Conservation (phyloP, 2,113 vertebrate species). For the Leucopsar rothschildi region DNA sequence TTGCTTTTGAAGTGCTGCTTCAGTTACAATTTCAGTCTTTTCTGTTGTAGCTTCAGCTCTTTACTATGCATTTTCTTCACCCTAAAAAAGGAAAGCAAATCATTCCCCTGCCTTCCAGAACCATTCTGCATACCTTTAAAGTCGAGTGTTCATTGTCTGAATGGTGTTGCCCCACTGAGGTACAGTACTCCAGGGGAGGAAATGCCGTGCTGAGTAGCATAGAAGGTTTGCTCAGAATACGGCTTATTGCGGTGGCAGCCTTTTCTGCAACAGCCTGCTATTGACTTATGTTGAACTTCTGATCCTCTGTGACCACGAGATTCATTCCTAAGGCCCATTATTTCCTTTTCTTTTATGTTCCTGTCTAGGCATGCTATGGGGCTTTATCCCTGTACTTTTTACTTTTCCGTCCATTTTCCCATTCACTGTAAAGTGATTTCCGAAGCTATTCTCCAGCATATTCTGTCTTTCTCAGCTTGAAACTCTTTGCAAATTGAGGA, state of each 20-base stretch:
- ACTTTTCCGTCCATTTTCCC: conserved; percentile 3
- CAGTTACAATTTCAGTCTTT: not conserved
- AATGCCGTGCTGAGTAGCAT: not conserved
- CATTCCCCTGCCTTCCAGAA: not conserved
- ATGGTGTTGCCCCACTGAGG: not conserved
- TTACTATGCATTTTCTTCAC: not conserved
- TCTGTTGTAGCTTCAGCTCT: not conserved
- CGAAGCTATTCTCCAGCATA: conserved; percentile 8
- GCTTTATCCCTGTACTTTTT: not conserved
- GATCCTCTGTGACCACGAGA: not conserved
- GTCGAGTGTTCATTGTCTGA: not conserved
- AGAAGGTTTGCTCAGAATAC: not conserved
- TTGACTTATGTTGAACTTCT: conserved; percentile 24
- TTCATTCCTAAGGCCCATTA: conserved; percentile 26
- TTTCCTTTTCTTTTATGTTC: conserved; percentile 17
- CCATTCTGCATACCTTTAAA: not conserved
- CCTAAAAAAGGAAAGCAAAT: not conserved
- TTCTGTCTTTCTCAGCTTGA: conserved; percentile 26
- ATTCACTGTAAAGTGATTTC: conserved; percentile 9
- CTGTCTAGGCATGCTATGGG: not conserved
- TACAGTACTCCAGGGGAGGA: not conserved
- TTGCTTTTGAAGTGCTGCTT: not conserved
- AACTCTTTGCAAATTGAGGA: not conserved
- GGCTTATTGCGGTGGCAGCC: not conserved
- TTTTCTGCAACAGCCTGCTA: not conserved